Evolutionary conservation across 2,888 invertebrate species (phyloP).

Genomic region (Zelleria hepariella): DNA sequence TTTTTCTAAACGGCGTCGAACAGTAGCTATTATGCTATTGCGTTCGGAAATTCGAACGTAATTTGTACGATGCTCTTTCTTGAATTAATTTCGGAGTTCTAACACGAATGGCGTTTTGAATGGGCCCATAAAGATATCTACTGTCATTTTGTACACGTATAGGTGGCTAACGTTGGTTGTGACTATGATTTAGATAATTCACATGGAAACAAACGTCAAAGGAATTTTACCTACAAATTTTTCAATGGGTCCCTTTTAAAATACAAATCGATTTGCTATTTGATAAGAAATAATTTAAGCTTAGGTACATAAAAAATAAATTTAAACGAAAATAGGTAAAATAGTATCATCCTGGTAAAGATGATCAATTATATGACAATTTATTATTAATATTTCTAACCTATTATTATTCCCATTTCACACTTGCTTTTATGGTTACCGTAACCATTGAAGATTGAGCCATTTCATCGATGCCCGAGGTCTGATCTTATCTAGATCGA

Average conservation of each 20-base stretch:
- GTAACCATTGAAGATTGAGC: conserved; percentile 38
- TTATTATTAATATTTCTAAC: neutral
- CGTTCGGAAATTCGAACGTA: neutral
- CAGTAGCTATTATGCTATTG: neutral
- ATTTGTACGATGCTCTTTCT: neutral
- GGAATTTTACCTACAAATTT: too few species aligned
- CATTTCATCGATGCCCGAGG: conserved; percentile 51
- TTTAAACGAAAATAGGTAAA: too few species aligned
- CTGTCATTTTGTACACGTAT: neutral
- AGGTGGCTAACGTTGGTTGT: neutral
- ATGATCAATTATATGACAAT: neutral
- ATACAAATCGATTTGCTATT: neutral
- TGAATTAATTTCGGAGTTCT: neutral
- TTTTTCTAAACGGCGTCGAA: neutral
- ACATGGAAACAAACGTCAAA: too few species aligned
- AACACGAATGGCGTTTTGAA: neutral
- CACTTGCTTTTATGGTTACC: conserved; percentile 10
- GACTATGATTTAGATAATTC: neutral
- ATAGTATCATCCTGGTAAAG: too few species aligned
- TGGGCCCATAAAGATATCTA: conserved; percentile 1
- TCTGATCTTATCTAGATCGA: conserved; percentile 40
- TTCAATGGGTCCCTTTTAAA: too few species aligned
- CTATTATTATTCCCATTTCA: neutral
- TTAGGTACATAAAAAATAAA: neutral
- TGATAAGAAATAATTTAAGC: neutral